Evolutionary conservation across 2,888 invertebrate genomes (phyloP).

Genomic region (Pachycephus smyrnensis): DNA sequence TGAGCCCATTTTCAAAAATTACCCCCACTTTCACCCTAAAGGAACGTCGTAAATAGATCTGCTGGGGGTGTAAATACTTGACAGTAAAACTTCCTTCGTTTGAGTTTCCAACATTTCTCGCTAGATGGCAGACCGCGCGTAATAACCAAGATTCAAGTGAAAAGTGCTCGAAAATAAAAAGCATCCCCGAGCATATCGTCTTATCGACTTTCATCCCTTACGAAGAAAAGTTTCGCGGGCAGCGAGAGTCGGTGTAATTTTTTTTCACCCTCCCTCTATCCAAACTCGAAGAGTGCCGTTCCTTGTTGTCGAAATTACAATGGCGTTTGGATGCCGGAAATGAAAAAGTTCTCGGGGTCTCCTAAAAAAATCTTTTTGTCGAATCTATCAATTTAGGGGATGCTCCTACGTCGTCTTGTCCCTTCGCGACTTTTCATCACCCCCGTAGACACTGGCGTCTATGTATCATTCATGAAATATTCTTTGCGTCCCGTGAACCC

Average conservation of each 20-base stretch:
- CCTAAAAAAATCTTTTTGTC: neutral
- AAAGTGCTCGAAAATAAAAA: neutral
- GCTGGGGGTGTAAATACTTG: neutral
- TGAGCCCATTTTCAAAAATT: neutral
- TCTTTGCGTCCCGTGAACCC: no score
- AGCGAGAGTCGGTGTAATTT: neutral
- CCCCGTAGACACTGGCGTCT: neutral
- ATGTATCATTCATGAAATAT: neutral
- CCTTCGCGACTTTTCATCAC: neutral
- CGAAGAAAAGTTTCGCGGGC: neutral
- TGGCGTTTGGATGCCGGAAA: neutral
- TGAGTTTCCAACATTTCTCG: neutral
- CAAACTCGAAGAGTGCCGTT: neutral
- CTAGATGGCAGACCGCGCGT: neutral
- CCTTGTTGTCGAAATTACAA: neutral
- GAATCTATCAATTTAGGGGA: neutral
- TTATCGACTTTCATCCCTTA: neutral
- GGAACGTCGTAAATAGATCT: neutral
- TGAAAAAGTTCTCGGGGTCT: neutral
- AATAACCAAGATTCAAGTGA: neutral
- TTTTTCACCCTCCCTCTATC: neutral
- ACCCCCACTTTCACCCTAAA: neutral
- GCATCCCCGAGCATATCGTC: neutral
- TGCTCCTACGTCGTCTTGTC: neutral
- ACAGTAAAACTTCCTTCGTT: neutral